These are phyloP conservation scores for Lathamus discolor DNA, from an alignment of 2,113 vertebrate species.

Conservation along the genomic window DNA sequence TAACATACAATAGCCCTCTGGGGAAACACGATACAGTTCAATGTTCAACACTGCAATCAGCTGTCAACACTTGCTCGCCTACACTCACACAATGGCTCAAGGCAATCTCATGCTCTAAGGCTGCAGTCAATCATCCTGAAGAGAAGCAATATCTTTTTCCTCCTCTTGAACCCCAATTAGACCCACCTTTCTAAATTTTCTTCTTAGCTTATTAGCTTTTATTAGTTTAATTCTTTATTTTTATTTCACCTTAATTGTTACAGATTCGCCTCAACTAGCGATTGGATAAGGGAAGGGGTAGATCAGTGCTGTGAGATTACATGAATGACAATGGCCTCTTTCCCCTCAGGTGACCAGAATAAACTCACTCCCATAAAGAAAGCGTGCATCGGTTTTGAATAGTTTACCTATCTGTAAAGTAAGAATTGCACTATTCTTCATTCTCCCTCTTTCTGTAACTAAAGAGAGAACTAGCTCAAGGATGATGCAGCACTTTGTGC, in stretches of 20 bases:
- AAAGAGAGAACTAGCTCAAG: neutral
- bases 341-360: neutral
- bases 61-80: neutral
- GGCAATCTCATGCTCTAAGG: neutral
- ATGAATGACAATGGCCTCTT: rapidly evolving
- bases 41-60: neutral
- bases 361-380: neutral
- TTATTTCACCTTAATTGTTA: neutral
- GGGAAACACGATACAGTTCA: neutral
- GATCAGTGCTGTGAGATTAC: neutral
- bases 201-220: neutral
- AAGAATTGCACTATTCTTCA: neutral
- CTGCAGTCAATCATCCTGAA: neutral
- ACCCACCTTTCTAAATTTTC: neutral
- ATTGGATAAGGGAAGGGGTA: neutral
- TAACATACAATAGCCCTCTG: neutral
- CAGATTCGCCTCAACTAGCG: neutral
- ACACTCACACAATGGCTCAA: neutral
- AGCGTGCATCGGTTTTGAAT: rapidly evolving
- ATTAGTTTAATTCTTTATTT: neutral
- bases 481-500: rapidly evolving
- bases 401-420: neutral
- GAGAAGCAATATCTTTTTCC: neutral
- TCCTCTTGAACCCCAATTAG: neutral
- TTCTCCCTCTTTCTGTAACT: neutral